A percentile compares a stretch with the other conserved stretches of the same genome.
Conservation (phyloP, 1,140 invertebrate species). For the Papilio aristodemus region DNA sequence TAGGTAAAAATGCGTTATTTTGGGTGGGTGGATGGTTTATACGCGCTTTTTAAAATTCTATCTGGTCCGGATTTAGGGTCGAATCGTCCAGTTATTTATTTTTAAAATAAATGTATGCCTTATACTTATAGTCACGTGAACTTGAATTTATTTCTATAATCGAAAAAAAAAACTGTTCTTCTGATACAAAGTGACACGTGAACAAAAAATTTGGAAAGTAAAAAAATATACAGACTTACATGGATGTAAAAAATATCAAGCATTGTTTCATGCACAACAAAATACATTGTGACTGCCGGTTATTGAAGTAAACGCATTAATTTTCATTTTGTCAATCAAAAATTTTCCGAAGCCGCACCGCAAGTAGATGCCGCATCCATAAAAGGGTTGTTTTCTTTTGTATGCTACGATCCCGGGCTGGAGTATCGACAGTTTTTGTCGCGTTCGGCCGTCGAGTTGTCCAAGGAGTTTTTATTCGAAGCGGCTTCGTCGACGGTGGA, state of each 20-base stretch:
- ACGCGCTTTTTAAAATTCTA: neutral
- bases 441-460: slow-evolving; percentile 53
- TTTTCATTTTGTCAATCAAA: slow-evolving; percentile 48
- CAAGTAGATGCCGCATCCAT: slow-evolving; percentile 64
- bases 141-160: neutral
- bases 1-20: neutral
- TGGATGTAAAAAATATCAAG: neutral
- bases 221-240: slow-evolving; percentile 6
- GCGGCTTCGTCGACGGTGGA: slow-evolving; percentile 43
- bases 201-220: neutral
- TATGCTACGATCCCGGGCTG: slow-evolving; percentile 51
- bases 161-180: neutral
- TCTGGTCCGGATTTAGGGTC: neutral
- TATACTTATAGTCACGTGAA: no score
- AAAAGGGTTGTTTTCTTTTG: slow-evolving; percentile 57
- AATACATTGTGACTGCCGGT: slow-evolving; percentile 35
- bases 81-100: no score
- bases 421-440: slow-evolving; percentile 63
- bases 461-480: slow-evolving; percentile 65
- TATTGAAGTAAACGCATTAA: slow-evolving; percentile 35
- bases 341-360: slow-evolving; percentile 47
- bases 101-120: no score
- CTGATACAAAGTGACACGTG: neutral
- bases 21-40: neutral
- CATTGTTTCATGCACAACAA: slow-evolving; percentile 24